phyloP scores from a whole-genome alignment of 2,888 invertebrate genomes.

The Gerris lacustris region DNA sequence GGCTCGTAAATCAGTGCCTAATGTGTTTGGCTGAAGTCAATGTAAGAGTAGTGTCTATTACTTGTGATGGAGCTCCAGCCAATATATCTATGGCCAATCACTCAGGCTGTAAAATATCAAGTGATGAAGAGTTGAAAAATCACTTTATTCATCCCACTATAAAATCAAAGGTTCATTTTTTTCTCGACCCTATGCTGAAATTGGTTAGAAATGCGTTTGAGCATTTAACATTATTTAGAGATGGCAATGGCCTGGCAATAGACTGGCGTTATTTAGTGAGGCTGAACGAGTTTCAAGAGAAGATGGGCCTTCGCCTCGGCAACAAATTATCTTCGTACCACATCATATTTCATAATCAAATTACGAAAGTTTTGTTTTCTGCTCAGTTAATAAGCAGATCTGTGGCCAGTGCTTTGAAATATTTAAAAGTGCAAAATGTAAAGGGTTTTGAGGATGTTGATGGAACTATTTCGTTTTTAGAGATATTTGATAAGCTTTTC shows the following conservation, averaged over 20 bases:
- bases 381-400: constrained; percentile 23
- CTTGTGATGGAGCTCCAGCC: constrained; percentile 21
- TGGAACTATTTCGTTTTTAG: not conserved
- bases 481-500: not conserved
- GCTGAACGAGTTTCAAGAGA: not conserved
- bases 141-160: too few relatives aligned
- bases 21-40: constrained; percentile 15
- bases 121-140: too few relatives aligned
- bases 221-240: constrained; percentile 11
- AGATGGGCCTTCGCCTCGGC: not conserved
- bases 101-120: constrained; percentile 19
- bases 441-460: not conserved
- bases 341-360: not conserved
- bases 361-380: constrained; percentile 3
- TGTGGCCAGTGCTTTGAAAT: constrained; percentile 21
- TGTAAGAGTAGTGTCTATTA: constrained; percentile 17
- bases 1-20: constrained; percentile 12
- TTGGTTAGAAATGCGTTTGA: constrained; percentile 24
- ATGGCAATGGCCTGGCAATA: constrained; percentile 16
- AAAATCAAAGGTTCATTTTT: constrained; percentile 17
- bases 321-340: not conserved
- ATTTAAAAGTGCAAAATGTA: not conserved
- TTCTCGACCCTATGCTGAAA: constrained; percentile 26
- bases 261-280: not conserved
- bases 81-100: constrained; percentile 19